phyloP scores from a whole-genome alignment of 2,888 invertebrate species.

The Volucella inflata region DNA sequence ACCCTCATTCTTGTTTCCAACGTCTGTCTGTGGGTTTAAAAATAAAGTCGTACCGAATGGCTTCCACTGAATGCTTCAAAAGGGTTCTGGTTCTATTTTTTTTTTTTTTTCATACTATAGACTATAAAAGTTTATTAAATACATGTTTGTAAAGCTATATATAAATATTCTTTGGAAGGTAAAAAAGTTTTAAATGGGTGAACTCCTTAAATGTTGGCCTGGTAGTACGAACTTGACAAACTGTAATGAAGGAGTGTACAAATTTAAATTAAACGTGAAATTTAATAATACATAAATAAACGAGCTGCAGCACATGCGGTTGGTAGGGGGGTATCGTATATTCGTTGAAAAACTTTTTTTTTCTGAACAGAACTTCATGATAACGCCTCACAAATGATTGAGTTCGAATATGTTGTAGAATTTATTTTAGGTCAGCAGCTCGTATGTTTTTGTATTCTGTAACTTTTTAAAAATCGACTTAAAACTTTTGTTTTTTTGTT shows the following conservation, averaged over 20 bases:
- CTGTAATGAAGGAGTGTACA: conserved; percentile 34
- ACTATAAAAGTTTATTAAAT: not conserved
- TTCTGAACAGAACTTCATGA: not conserved
- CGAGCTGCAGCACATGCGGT: conserved; percentile 14
- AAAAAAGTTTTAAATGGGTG: conserved; percentile 22
- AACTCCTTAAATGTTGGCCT: conserved; percentile 37
- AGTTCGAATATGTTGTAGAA: not conserved
- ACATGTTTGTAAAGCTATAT: too few relatives aligned
- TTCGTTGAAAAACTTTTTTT: not conserved
- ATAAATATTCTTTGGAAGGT: not conserved
- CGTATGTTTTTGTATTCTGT: too few relatives aligned
- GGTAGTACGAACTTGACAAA: conserved; percentile 8
- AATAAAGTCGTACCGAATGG: conserved; percentile 24
- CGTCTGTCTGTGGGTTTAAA: conserved; percentile 14
- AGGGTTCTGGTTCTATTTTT: conserved; percentile 38
- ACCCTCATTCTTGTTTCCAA: not conserved
- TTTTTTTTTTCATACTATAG: not conserved
- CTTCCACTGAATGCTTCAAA: conserved; percentile 31
- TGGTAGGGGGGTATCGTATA: conserved; percentile 11
- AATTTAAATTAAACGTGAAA: conserved; percentile 33
- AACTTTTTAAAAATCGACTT: too few relatives aligned
- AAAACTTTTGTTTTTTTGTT: too few relatives aligned
- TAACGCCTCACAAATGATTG: not conserved
- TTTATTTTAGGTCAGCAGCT: not conserved
- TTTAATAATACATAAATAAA: conserved; percentile 33